Conservation (phyloP, 2,113 vertebrate species). For the Cyanoramphus novaezelandiae region DNA sequence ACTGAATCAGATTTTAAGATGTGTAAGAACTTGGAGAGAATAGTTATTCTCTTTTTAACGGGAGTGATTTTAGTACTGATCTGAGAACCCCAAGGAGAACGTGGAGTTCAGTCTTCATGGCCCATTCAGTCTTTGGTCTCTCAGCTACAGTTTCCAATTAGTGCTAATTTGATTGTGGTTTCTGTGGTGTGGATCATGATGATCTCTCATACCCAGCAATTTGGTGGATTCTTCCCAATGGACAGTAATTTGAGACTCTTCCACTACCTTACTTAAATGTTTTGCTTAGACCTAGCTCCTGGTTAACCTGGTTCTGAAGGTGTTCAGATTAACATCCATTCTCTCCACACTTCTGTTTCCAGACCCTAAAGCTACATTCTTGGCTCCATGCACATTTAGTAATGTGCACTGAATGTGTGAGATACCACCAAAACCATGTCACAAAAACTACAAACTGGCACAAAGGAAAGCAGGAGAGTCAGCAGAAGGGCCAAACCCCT, state of each 20-base stretch:
- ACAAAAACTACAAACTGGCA: not conserved
- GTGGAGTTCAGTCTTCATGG: constrained; percentile 13
- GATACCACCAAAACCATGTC: not conserved
- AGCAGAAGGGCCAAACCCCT: not conserved
- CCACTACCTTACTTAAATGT: not conserved
- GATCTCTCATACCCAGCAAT: not conserved
- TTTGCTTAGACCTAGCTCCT: not conserved
- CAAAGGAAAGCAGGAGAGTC: not conserved
- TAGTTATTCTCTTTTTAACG: not conserved
- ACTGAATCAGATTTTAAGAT: not conserved
- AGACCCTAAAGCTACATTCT: not conserved
- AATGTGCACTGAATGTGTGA: not conserved
- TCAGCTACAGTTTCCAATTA: constrained; percentile 39
- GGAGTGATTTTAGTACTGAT: constrained; percentile 5
- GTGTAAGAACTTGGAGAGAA: not conserved
- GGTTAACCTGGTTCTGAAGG: not conserved
- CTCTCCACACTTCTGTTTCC: not conserved
- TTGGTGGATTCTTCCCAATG: not conserved
- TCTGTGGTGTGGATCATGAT: not conserved
- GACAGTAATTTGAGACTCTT: not conserved
- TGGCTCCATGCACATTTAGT: not conserved
- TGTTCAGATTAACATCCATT: not conserved
- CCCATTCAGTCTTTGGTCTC: constrained; percentile 42
- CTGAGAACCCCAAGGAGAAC: not conserved
- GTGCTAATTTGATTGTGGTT: constrained; percentile 42